phyloP scores from a whole-genome alignment of 1,140 invertebrate genomes.

The Sipha flava region DNA sequence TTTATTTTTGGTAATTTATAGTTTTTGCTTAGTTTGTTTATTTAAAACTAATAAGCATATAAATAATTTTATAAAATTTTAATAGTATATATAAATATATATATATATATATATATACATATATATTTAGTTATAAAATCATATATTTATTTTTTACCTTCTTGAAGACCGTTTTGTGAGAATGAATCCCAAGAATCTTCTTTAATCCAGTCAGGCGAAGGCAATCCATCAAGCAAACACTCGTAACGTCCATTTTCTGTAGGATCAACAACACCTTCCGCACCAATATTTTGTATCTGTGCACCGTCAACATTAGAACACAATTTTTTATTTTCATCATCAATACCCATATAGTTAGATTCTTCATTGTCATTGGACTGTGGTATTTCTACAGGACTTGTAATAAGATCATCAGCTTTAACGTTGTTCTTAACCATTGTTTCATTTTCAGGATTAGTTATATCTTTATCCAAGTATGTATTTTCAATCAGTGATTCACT shows the following conservation, averaged over 20 bases:
- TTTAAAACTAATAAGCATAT: too few species aligned
- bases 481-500: too few species aligned
- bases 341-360: neutral
- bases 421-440: too few species aligned
- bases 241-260: neutral
- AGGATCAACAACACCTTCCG: neutral
- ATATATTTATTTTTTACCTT: slow-evolving; percentile 16
- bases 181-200: neutral
- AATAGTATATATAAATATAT: neutral
- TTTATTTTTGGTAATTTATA: too few species aligned
- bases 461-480: too few species aligned
- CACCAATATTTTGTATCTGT: neutral
- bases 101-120: neutral
- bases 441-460: too few species aligned
- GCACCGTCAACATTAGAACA: too few species aligned
- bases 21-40: too few species aligned
- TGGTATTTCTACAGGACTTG: too few species aligned
- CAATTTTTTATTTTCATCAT: neutral
- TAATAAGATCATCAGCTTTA: too few species aligned
- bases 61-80: too few species aligned
- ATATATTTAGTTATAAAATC: neutral
- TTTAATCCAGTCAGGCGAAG: neutral
- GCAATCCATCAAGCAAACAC: too few species aligned
- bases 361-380: neutral
- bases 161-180: neutral